These are phyloP conservation scores for Smithornis capensis DNA, from an alignment of 2,113 vertebrate genomes.

Conservation along the genomic window DNA sequence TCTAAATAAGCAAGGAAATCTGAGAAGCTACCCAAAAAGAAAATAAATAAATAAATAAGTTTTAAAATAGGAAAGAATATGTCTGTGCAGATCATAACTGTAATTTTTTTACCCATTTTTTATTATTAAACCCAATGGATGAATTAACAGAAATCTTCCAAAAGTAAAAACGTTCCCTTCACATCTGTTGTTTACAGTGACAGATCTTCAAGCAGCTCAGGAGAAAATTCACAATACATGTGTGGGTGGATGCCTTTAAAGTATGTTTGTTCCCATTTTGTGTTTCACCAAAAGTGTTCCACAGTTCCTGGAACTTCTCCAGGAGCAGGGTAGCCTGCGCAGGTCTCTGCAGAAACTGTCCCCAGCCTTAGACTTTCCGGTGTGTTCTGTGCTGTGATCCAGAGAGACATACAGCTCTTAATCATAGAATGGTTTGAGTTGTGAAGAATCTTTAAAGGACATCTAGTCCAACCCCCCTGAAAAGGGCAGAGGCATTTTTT, in stretches of 20 bases:
- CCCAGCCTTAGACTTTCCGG: neutral
- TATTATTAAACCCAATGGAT: neutral
- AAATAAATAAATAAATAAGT: neutral
- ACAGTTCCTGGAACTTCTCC: neutral
- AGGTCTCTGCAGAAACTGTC: neutral
- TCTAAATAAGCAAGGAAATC: neutral
- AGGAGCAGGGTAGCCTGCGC: neutral
- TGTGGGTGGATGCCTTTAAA: neutral
- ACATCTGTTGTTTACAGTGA: neutral
- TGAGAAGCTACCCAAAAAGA: neutral
- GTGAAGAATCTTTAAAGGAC: neutral
- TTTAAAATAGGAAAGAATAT: neutral
- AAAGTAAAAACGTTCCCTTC: neutral
- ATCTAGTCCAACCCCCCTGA: neutral
- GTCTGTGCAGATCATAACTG: neutral
- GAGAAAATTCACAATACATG: neutral
- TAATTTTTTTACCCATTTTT: neutral
- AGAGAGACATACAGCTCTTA: neutral
- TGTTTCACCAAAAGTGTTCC: neutral
- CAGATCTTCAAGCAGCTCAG: neutral
- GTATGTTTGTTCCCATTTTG: neutral
- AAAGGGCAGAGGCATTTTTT: neutral
- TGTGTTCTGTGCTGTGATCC: neutral
- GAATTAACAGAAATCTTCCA: neutral
- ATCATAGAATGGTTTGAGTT: neutral